Base-by-base conservation (phyloP, 2,113 vertebrate genomes). In the Scomber scombrus region DNA sequence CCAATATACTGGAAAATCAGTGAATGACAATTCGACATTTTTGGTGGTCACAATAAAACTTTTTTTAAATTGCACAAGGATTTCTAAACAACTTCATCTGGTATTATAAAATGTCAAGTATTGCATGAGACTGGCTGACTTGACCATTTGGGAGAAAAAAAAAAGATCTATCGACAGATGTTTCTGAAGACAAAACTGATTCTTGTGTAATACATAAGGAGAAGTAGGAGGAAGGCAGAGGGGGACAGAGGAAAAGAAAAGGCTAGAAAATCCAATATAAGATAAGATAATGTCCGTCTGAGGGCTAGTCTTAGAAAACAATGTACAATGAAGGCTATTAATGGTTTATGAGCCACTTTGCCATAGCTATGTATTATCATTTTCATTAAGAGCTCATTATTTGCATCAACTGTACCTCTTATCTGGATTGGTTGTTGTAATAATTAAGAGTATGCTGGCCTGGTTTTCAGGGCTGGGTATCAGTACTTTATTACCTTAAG, bases 171-270 rank as follows among this genome's bases (percentile, higher is more conserved):
- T 46, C 21, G 58, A 49, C 58, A 66, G 46, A 72, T 43, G 61
- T 65, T 57, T 65, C 68, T 71, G 15, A 56, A 47, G 75, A 55
- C 12, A 66, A 45, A 74, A 49, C 11, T 26, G 43, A 75, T 69
- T 49, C 10, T 50, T 50, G 43, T 60, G 63, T 16, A 29, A 26
- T 34, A 58, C 43, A n/a, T n/a, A 26, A 45, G 6, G 18, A 47
- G 26, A 54, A 61, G 26, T 31, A 14, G n/a, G 9, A 46, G 60
- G 16, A 45, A 7, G 13, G 12, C 14, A 15, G 4, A 49, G 13
- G 5, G 5, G 46, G 3, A 60, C 21, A 34, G 14, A 31, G 5
- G 16, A 21, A 26, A 15, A 45, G 11, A 1, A 5, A 9, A 50
- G 21, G 34, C 60, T 7, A 57, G 16, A 5, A 45, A 68, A 57